Evolutionary conservation across 1,140 invertebrate genomes (phyloP).

Genomic region (Agrilus planipennis): DNA sequence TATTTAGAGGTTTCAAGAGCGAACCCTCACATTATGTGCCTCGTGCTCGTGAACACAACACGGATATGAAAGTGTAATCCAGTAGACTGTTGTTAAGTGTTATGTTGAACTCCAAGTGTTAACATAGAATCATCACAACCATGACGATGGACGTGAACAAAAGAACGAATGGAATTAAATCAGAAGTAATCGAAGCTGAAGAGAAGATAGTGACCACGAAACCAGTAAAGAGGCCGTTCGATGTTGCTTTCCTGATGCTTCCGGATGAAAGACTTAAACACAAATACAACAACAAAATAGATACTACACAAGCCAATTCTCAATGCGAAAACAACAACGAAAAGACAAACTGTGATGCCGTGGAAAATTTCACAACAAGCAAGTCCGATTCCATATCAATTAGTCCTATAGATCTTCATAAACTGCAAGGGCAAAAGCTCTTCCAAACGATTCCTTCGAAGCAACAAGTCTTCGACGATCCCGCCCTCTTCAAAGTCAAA

Average conservation of each 20-base stretch:
- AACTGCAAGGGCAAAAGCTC: conserved; percentile 18
- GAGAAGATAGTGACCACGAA: conserved; percentile 23
- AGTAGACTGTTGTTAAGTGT: neutral
- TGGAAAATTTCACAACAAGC: conserved; percentile 39
- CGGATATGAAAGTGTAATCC: too few relatives aligned
- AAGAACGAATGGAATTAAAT: conserved; percentile 22
- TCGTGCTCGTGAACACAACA: too few relatives aligned
- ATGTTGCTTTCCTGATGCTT: conserved; percentile 77
- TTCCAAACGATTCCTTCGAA: conserved; percentile 33
- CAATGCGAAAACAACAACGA: conserved; percentile 16
- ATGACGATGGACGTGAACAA: conserved; percentile 26
- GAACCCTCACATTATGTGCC: conserved; percentile 32
- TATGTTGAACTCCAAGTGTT: conserved; percentile 2
- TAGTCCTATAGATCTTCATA: conserved; percentile 17
- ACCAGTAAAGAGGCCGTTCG: conserved; percentile 62
- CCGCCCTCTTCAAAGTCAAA: conserved; percentile 40
- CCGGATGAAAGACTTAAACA: conserved; percentile 67
- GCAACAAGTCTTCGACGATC: conserved; percentile 47
- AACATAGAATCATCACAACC: too few relatives aligned
- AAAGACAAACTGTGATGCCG: conserved; percentile 19
- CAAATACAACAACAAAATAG: conserved; percentile 37
- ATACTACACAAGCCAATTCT: conserved; percentile 16
- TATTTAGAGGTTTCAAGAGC: conserved; percentile 31
- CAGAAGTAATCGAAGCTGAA: conserved; percentile 17
- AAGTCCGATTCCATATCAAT: conserved; percentile 41